Percentiles rank a stretch among this genome's conserved stretches.
These are phyloP conservation scores for Enhydra lutris DNA, from an alignment of 2,113 vertebrate genomes.

Conservation along the genomic window DNA sequence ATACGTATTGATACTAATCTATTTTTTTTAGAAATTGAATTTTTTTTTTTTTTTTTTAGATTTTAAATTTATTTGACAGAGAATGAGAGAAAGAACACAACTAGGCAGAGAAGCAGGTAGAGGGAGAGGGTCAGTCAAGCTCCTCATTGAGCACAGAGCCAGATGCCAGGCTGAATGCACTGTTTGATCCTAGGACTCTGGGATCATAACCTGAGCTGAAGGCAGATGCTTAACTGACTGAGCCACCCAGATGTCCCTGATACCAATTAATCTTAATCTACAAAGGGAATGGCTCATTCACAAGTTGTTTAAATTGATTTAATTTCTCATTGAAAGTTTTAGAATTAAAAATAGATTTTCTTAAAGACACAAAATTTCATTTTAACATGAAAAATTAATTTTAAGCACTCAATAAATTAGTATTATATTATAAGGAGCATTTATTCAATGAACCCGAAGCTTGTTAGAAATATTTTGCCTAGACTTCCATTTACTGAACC, in stretches of 20 bases:
- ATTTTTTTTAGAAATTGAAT: too few species aligned
- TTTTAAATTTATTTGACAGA: too few species aligned
- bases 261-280: slow-evolving; percentile 3
- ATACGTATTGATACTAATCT: background rate
- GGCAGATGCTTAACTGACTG: too few species aligned
- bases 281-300: background rate
- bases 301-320: background rate
- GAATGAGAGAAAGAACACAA: too few species aligned
- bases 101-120: too few species aligned
- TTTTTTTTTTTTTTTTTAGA: too few species aligned
- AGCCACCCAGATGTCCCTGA: too few species aligned
- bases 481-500: background rate
- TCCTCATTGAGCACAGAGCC: too few species aligned
- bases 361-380: background rate
- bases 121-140: too few species aligned
- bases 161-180: too few species aligned
- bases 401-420: background rate
- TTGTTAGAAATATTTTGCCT: background rate
- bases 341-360: slow-evolving; percentile 5
- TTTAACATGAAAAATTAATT: slow-evolving; percentile 31
- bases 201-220: too few species aligned
- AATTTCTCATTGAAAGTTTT: background rate
- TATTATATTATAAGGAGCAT: background rate
- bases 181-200: too few species aligned
- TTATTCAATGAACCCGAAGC: background rate